phyloP scores from a whole-genome alignment of 2,797 vertebrate genomes.

The Cyprinella venusta region DNA sequence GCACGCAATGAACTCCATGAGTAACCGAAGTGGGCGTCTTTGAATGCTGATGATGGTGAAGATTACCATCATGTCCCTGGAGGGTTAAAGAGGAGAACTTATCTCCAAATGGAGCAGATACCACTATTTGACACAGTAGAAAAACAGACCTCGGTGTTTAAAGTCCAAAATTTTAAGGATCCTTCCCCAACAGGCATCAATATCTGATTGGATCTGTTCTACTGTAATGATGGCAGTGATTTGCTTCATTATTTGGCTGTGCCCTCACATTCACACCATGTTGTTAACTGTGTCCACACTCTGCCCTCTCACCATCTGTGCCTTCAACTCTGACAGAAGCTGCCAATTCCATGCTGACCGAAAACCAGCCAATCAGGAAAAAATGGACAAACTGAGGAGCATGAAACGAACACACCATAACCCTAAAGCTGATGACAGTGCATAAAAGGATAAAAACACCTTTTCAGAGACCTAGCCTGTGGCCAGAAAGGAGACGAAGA shows the following conservation, averaged over 20 bases:
- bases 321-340: conserved; percentile 34
- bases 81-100: conserved; percentile 17
- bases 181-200: not conserved
- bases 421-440: conserved; percentile 9
- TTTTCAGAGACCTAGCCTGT: conserved; percentile 25
- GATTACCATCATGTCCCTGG: conserved; percentile 19
- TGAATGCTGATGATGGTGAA: conserved; percentile 34
- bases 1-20: conserved; percentile 26
- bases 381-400: not conserved
- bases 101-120: conserved; percentile 39
- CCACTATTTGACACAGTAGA: not conserved
- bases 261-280: conserved; percentile 47
- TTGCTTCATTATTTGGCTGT: conserved; percentile 42
- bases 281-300: conserved; percentile 41
- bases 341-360: conserved; percentile 29
- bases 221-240: conserved; percentile 42
- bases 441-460: conserved; percentile 13
- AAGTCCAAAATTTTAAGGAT: conserved; percentile 11
- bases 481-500: conserved; percentile 33
- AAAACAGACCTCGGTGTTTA: not conserved
- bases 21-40: conserved; percentile 21
- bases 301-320: conserved; percentile 48
- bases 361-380: conserved; percentile 24
- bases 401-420: conserved; percentile 3
- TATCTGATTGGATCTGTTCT: conserved; percentile 14